Base-by-base conservation (phyloP, 2,888 invertebrate species). In the Acronicta alni region DNA sequence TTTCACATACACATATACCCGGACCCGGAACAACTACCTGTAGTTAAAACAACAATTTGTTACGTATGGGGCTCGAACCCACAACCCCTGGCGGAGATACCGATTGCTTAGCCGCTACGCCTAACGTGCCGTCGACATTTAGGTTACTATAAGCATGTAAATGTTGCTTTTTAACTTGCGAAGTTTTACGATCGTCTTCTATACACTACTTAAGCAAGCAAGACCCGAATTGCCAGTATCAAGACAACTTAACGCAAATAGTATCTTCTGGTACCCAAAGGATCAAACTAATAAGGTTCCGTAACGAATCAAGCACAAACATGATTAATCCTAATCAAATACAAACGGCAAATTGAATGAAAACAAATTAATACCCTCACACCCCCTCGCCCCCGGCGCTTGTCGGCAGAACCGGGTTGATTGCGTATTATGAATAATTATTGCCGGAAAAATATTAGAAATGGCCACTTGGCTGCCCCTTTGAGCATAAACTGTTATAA, bases 281-380 rank as follows among this genome's bases (percentile, higher is more conserved):
- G 70, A 61, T 46, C 54, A 44, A 43, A 53, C 58, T 57, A 57
- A 68, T 64, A 65, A 58, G 70, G 55, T 44, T 65, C 57, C 37
- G 69, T 68, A 73, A 72, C 72, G 72, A 76, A 72, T 75, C 62
- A 44, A 64, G 48, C 47, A 55, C 54, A 64, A 75, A 76, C 73
- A 62, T 74, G 64, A 74, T 78, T 70, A 66, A 69, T 72, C 70
- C 72, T 74, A 79, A 78, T 77, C 77, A 79, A 77, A 74, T 67
- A 67, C 67, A 62, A 62, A 52, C n/a, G 54, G 59, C 60, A 75
- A 78, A 79, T 80, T 80, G 59, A 75, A 81, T 78, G 77, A 79
- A 69, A 77, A 79, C 78, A 75, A 78, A 78, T 79, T 67, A 69
- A 74, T 52, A n/a, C 51, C 46, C 51, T 15, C 61, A 32, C 45